phyloP scores from a whole-genome alignment of 2,113 vertebrate genomes.

The Leuciscus idus region DNA sequence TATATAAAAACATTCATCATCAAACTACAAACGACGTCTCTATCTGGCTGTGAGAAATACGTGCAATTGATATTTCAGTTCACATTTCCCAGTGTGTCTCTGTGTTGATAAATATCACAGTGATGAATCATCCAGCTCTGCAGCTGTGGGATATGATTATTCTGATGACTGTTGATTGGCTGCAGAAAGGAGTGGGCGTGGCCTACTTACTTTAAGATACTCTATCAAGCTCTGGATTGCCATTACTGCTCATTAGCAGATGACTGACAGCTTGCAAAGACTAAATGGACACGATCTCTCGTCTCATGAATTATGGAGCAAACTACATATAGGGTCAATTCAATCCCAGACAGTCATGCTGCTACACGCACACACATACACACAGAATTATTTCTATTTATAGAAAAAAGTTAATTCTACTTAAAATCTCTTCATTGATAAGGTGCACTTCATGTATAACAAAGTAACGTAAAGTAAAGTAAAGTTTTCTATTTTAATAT shows the following conservation, averaged over 20 bases:
- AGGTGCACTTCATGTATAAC: too few relatives aligned
- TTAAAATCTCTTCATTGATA: too few relatives aligned
- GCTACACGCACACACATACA: too few relatives aligned
- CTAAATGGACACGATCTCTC: slow-evolving; percentile 23
- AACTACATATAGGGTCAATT: neutral
- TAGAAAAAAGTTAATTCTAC: too few relatives aligned
- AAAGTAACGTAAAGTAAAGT: too few relatives aligned
- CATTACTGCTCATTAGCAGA: slow-evolving; percentile 27
- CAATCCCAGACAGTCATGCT: neutral
- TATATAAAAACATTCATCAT: neutral
- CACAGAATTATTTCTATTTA: too few relatives aligned
- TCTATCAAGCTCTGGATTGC: neutral
- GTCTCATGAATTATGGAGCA: slow-evolving; percentile 24
- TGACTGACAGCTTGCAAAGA: slow-evolving; percentile 29
- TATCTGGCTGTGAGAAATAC: too few relatives aligned
- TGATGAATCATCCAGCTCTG: neutral
- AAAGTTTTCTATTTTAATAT: too few relatives aligned
- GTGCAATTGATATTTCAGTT: neutral
- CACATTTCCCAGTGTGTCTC: neutral
- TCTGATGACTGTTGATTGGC: neutral
- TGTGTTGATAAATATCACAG: neutral
- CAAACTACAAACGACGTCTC: neutral
- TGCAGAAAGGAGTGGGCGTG: slow-evolving; percentile 1
- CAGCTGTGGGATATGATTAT: neutral
- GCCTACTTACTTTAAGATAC: neutral